A percentile compares a stretch with the other conserved stretches of the same genome.
phyloP scores from a whole-genome alignment of 2,113 vertebrate species.

The Ornithorhynchus anatinus region DNA sequence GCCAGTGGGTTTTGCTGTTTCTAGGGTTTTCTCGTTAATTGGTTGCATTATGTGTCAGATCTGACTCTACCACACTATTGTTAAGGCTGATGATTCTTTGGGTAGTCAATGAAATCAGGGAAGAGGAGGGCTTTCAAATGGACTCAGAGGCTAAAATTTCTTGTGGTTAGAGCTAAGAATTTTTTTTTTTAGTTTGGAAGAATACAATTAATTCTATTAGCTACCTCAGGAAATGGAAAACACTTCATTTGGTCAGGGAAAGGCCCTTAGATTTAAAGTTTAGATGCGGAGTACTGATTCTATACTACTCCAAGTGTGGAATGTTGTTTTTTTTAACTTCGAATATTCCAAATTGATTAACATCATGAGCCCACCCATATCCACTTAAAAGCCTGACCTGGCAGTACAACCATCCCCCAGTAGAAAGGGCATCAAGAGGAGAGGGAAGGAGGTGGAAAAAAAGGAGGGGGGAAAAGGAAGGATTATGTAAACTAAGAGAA shows the following conservation, averaged over 20 bases:
- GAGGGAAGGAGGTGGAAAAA: too few relatives aligned
- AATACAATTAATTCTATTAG: slow-evolving; percentile 22
- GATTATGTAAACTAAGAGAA: too few relatives aligned
- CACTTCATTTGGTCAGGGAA: not conserved
- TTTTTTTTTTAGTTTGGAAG: slow-evolving; percentile 4
- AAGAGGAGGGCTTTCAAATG: slow-evolving; percentile 13
- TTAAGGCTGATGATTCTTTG: slow-evolving; percentile 36
- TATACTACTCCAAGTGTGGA: not conserved
- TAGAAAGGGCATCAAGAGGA: too few relatives aligned
- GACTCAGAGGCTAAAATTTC: slow-evolving; percentile 14
- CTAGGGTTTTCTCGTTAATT: slow-evolving; percentile 46
- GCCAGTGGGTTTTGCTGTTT: slow-evolving; percentile 39
- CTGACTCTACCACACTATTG: not conserved
- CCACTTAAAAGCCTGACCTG: not conserved
- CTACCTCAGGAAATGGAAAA: not conserved
- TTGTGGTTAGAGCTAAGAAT: not conserved
- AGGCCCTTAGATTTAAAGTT: not conserved
- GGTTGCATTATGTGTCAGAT: slow-evolving; percentile 13
- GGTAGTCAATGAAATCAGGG: slow-evolving; percentile 3
- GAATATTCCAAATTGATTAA: slow-evolving; percentile 28
- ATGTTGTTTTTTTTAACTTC: too few relatives aligned
- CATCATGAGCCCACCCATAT: slow-evolving; percentile 15
- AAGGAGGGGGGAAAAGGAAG: too few relatives aligned
- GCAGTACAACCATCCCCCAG: too few relatives aligned
- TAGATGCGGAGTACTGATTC: slow-evolving; percentile 19